A percentile compares a stretch with the other conserved stretches of the same genome.
Evolutionary conservation across 2,113 vertebrate species (phyloP).

Genomic region (Seriola quinqueradiata): DNA sequence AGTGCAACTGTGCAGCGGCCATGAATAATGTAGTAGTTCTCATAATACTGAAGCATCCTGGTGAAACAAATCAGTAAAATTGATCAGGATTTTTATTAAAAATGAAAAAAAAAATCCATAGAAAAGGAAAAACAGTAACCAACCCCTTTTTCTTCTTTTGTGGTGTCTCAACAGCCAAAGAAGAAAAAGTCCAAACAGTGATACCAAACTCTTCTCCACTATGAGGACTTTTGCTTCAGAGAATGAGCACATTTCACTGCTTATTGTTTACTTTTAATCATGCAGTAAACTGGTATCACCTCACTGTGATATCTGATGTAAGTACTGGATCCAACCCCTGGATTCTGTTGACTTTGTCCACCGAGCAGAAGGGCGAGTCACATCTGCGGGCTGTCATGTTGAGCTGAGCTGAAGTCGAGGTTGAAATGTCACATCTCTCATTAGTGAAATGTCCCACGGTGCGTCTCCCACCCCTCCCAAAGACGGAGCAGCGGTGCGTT

Average conservation of each 20-base stretch:
- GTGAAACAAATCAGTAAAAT: no score
- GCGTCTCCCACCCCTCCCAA: constrained; percentile 22
- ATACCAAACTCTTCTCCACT: background rate
- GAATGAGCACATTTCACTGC: no score
- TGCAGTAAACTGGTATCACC: background rate
- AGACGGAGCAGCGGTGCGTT: constrained; percentile 39
- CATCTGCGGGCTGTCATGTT: constrained; percentile 50
- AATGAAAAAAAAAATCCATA: no score
- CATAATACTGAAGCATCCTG: no score
- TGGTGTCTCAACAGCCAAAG: no score
- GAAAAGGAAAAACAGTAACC: no score
- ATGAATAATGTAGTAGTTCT: no score
- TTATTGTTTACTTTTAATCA: no score
- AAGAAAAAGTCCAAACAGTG: background rate
- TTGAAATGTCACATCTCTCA: constrained; percentile 57
- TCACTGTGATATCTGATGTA: background rate
- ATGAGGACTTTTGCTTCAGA: no score
- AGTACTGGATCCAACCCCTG: background rate
- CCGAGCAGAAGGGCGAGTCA: constrained; percentile 34
- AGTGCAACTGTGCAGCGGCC: no score
- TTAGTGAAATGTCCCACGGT: constrained; percentile 60
- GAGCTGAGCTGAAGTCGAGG: constrained; percentile 7
- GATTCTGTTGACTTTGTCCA: constrained; percentile 41
- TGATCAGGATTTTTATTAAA: no score
- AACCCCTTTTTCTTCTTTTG: no score